These are phyloP conservation scores for Pterocles gutturalis DNA, from an alignment of 2,113 vertebrate species.

Conservation along the genomic window DNA sequence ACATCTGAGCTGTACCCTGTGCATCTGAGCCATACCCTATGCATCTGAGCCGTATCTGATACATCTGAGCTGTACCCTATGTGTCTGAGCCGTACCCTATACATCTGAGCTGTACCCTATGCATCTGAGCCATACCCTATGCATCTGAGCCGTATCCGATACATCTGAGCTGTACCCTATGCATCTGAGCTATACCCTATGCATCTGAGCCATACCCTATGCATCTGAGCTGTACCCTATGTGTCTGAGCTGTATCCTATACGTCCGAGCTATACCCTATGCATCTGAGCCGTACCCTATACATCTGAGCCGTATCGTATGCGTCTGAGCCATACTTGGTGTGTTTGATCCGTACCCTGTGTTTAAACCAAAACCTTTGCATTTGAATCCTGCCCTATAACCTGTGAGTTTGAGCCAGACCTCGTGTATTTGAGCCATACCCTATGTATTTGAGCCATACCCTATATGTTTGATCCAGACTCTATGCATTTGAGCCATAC, in stretches of 20 bases:
- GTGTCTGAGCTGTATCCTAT: rapidly evolving
- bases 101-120: rapidly evolving
- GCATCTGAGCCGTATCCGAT: too few relatives aligned
- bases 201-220: not conserved
- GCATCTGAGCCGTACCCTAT: not conserved
- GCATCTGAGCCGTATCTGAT: rapidly evolving
- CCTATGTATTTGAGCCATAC: rapidly evolving
- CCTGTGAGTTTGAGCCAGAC: too few relatives aligned
- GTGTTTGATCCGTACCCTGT: rapidly evolving
- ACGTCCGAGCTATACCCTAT: rapidly evolving
- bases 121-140: too few relatives aligned
- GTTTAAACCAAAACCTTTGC: rapidly evolving
- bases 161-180: rapidly evolving
- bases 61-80: rapidly evolving
- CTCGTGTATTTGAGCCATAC: rapidly evolving
- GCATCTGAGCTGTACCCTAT: rapidly evolving
- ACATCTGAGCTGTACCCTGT: rapidly evolving
- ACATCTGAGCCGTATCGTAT: rapidly evolving
- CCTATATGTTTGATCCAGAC: too few relatives aligned
- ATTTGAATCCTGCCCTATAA: not conserved
- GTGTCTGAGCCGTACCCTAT: rapidly evolving
- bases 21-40: rapidly evolving
- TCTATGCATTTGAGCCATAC: not conserved
- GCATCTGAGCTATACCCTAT: rapidly evolving
- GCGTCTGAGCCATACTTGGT: rapidly evolving